Base-by-base conservation (phyloP, 2,113 vertebrate species). In the Cathartes aura region DNA sequence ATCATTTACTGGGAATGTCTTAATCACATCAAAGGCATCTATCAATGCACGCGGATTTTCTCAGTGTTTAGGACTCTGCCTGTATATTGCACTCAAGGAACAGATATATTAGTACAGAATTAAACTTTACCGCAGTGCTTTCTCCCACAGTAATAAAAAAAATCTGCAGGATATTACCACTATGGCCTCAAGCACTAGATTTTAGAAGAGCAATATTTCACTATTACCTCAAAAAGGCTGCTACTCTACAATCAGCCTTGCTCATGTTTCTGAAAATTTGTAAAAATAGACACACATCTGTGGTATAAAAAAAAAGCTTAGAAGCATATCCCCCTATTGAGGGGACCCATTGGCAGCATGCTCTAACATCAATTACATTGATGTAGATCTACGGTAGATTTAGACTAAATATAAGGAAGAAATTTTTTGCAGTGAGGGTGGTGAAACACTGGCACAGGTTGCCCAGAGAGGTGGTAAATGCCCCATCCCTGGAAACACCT, bases 21-120 rank as follows among this genome's bases (percentile, higher is more conserved):
- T 94, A 93, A 94, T 97, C 87, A 94, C 93, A 93, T 97, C 96
- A 96, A 97, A 97, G 89, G 62, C 82, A 94, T 60, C 92, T 74
- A 89, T 91, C 92, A 84, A 62, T 53, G 78, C 45, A 43, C 8
- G 8, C 3, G 6, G 64, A 79, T 93, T 75, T 96, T 92, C 75
- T 78, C 89, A 63, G 40, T 62, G 60, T 93, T 87, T 58, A 90
- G 62, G 68, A 72, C 24, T 87, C 79, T 71, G 80, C 55, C 55
- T 82, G 47, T 87, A 42, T 45, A 66, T 40, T 84, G 81, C 66
- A 72, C 48, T 87, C 56, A 79, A 74, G 73, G 42, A 93, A 90
- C 20, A 92, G 63, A 78, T 30, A 71, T 3, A 79, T 50, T 67
- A 76, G 38, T 70, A 62, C 27, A 72, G 43, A 78, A 89, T 67